Base-by-base conservation (phyloP, 2,113 vertebrate genomes). In the Chionomys nivalis region DNA sequence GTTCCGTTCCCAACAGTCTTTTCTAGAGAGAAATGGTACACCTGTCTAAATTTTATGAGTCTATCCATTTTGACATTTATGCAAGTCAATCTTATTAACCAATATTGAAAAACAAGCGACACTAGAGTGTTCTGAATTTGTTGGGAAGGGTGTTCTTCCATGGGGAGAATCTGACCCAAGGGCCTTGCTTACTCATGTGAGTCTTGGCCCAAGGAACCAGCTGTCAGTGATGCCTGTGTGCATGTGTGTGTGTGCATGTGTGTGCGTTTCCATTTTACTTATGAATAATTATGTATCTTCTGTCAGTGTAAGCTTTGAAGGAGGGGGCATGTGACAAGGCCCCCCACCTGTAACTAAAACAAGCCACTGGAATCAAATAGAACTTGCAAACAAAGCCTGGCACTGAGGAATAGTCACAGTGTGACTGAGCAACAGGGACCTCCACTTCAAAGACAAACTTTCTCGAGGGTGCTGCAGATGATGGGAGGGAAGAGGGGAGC, bases 81-180 rank as follows among this genome's bases (percentile, higher is more conserved):
- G 16, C 10, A 7, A 82, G 10, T 77, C 47, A 12, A 3, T 16
- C 36, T 58, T 14, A 11, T 4, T n/a, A 13, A 17, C 7, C 61
- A 10, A n/a, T 39, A 49, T 5, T 7, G 31, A 90, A 66, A 77
- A 2, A 36, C 44, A 42, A 58, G 61, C 42, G 4, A n/a, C 63
- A 78, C 16, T 3, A 1, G 1, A 19, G 12, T 52, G 11, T 7
- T 68, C 52, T 1, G 66, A 58, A 12, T 4, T 4, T 1, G 26
- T 31, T 0, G 0, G 0, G 0, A 26, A 0, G 2, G 12, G 72
- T 55, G 72, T 23, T 73, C 47, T 49, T 23, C 33, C 66, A 12
- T 0, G n/a, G 11, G 36, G 5, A 2, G 77, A 77, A 61, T 26
- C 28, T 58, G 24, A 58, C 9, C 58, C n/a, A 65, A 73, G n/a